Evolutionary conservation across 2,113 vertebrate genomes (phyloP), one percentile per base, ranked within the genome.

Genomic region (Eulemur macaco): DNA sequence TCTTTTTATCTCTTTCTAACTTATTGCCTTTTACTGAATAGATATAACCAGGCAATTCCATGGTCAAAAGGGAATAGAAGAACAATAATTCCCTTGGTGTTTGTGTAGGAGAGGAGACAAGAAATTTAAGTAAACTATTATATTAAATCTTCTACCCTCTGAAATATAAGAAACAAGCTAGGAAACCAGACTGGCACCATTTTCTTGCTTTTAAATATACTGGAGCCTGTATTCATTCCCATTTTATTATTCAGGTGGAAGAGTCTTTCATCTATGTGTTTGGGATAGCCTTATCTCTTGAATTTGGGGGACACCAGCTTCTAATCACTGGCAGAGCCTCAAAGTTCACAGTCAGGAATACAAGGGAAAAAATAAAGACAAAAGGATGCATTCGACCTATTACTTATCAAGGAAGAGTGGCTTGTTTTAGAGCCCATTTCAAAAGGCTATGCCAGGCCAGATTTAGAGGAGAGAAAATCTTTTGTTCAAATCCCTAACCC

Each of bases 11-110:
- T 82, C 56, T 86, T 58, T 63, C 27, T 89, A n/a, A 87, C 76
- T 89, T 95, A 86, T 1, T 87, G 52, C 17, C 31, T 96, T 95
- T 93, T 92, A 77, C n/a, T 63, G 31, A 97, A 71, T 37, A 96
- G 68, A 64, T 31, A 81, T 71, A 89, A 60, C 52, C 52, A 92
- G 52, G 21, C 45, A 92, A 74, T 94, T 92, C 9, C 39, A 63
- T 23, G 31, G 66, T 95, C 64, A 97, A 90, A 58, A 88, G 17
- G 34, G 21, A 86, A 63, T 3, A 69, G 78, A 94, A 86, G 27
- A 76, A 88, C 3, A 92, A 52, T 58, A 94, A 97, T 58, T 81
- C 25, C 54, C 23, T 95, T 95, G 52, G 15, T 86, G 60, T 84
- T 37, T 94, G 37, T 68, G 37, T 74, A 94, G 58, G 45, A 69